These are phyloP conservation scores for Palythoa caribaeorum DNA, from an alignment of 92 coral and sea anemone species.

Conservation along the genomic window DNA sequence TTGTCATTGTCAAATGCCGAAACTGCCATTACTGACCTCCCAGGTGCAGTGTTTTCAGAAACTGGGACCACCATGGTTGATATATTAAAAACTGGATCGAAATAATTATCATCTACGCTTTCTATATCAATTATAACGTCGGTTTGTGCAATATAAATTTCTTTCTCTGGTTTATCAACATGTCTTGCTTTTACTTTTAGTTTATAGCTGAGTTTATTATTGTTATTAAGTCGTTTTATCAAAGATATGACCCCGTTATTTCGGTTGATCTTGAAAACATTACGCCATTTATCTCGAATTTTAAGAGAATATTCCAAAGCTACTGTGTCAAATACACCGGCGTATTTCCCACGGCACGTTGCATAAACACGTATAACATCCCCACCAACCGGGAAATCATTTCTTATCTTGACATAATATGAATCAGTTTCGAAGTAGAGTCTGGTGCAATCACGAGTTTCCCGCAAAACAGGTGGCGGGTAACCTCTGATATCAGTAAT, in stretches of 20 bases:
- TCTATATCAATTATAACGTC: constrained; percentile 71
- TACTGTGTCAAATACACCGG: constrained; percentile 47
- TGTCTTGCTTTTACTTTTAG: constrained; percentile 54
- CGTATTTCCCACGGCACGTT: constrained; percentile 48
- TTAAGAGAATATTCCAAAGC: constrained; percentile 55
- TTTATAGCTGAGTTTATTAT: constrained; percentile 57
- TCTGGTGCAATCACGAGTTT: constrained; percentile 33
- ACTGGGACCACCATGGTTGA: constrained; percentile 59
- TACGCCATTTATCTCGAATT: constrained; percentile 29
- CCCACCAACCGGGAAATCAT: constrained; percentile 90
- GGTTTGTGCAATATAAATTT: constrained; percentile 49
- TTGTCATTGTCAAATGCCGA: constrained; percentile 80
- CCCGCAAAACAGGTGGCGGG: constrained; percentile 66
- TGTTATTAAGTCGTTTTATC: constrained; percentile 71
- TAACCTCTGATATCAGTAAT: constrained; percentile 63
- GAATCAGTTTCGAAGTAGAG: constrained; percentile 69
- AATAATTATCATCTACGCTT: constrained; percentile 84
- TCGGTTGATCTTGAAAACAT: constrained; percentile 80
- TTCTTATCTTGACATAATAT: constrained; percentile 86
- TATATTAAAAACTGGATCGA: constrained; percentile 75
- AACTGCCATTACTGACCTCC: constrained; percentile 58
- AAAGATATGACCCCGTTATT: constrained; percentile 88
- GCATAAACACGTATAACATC: constrained; percentile 78
- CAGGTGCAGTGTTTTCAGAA: constrained; percentile 56
- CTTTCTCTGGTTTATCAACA: neutral